phyloP scores from a whole-genome alignment of 2,113 vertebrate genomes.

The Epinephelus moara region DNA sequence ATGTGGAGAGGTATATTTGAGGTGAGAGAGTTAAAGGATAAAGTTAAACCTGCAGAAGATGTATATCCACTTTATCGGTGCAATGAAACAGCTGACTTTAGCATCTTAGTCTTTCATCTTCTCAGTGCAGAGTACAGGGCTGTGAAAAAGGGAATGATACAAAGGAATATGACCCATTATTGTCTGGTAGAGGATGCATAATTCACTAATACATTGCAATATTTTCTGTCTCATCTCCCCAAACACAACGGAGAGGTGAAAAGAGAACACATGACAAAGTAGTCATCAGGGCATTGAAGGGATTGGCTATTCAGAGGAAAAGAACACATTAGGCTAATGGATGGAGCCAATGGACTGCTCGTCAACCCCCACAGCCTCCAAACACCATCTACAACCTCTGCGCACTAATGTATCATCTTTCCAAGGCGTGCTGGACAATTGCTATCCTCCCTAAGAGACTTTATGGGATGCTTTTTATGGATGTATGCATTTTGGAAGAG shows the following conservation, averaged over 20 bases:
- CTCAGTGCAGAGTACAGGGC: not conserved
- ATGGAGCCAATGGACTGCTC: conserved; percentile 62
- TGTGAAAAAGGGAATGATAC: not conserved
- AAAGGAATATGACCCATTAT: conserved; percentile 13
- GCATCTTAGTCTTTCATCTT: conserved; percentile 17
- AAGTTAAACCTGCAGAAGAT: not conserved
- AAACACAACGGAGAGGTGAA: conserved; percentile 53
- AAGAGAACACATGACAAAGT: conserved; percentile 50
- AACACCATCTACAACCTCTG: conserved; percentile 55
- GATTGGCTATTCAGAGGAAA: conserved; percentile 64
- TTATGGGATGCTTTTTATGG: conserved; percentile 35
- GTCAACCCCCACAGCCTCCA: conserved; percentile 56
- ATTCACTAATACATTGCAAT: conserved; percentile 17
- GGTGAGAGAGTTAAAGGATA: not conserved
- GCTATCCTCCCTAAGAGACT: conserved; percentile 35
- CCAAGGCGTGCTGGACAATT: conserved; percentile 41
- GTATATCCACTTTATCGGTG: not conserved
- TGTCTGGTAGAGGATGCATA: conserved; percentile 20
- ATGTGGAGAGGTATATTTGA: not conserved
- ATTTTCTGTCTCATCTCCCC: conserved; percentile 39
- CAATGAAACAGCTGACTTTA: not conserved
- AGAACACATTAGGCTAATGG: conserved; percentile 84
- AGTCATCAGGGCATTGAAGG: conserved; percentile 51
- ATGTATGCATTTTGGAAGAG: conserved; percentile 31
- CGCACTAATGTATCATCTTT: conserved; percentile 72